Base-by-base conservation (phyloP, 2,888 invertebrate genomes). In the Athrips mouffetella region DNA sequence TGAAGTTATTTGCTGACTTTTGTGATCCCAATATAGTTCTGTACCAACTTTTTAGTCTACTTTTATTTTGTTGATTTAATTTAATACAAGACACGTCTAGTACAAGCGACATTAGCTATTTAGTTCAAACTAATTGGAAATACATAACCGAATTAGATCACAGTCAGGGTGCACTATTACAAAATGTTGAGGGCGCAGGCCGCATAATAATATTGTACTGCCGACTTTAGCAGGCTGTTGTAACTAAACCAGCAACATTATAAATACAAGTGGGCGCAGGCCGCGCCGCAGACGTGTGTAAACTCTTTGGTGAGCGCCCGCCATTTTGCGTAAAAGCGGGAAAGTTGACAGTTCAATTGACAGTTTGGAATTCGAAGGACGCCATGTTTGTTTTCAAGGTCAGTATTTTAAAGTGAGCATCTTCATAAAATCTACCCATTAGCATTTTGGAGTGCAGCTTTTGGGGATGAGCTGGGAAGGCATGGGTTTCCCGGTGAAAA, bases 371-470 rank as follows among this genome's bases (percentile, higher is more conserved):
- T 64, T 56, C 59, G 56, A 53, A 61, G 58, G 54, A 59, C 63
- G 60, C 73, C 76, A 87, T 87, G 87, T 79, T 85, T 69, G 67
- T 78, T 80, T 73, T 85, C 60, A 86, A 87, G 87, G 87, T 87
- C 65, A 76, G 86, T 80, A 58, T 58, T 63, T 41, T n/a, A 11
- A n/a, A n/a, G n/a, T n/a, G 37, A 16, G 37, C 37, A 3, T 37
- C 18, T 37, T 37, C 37, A 21, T n/a, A n/a, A n/a, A n/a, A n/a
- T n/a, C n/a, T n/a, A n/a, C n/a, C n/a, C n/a, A n/a, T n/a, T n/a
- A n/a, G n/a, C n/a, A n/a, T n/a, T n/a, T n/a, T n/a, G n/a, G n/a
- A n/a, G n/a, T n/a, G n/a, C n/a, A n/a, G n/a, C n/a, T n/a, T n/a
- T n/a, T n/a, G n/a, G n/a, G n/a, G n/a, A n/a, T n/a, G n/a, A n/a